Conservation (phyloP, 1,140 invertebrate species). For the Halesus radiatus region DNA sequence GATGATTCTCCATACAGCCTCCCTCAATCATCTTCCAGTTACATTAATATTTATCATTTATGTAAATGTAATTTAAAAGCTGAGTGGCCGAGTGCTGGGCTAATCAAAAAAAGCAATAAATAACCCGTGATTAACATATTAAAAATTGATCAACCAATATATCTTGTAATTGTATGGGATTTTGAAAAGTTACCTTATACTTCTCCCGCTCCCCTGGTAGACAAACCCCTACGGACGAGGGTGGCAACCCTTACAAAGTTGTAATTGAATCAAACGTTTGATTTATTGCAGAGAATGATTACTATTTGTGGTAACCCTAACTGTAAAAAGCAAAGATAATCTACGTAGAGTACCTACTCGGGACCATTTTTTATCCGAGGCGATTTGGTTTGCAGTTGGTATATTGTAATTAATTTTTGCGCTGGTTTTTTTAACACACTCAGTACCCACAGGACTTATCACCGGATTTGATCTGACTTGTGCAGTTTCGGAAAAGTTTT, state of each 20-base stretch:
- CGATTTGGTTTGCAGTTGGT: too few relatives aligned
- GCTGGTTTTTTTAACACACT: too few relatives aligned
- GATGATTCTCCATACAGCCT: too few relatives aligned
- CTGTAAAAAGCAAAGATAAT: neutral
- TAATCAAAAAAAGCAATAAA: neutral
- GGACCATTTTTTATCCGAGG: too few relatives aligned
- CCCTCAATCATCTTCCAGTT: too few relatives aligned
- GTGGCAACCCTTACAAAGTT: neutral
- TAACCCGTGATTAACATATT: conserved; percentile 1
- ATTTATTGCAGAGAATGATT: conserved; percentile 2
- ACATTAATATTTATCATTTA: too few relatives aligned
- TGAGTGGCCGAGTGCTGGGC: neutral
- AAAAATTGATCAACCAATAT: conserved; percentile 7
- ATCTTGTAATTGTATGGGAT: neutral
- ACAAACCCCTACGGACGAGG: conserved; percentile 13
- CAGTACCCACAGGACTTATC: too few relatives aligned
- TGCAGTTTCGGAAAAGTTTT: too few relatives aligned
- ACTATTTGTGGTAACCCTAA: conserved; percentile 16
- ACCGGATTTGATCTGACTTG: too few relatives aligned
- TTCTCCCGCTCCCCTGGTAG: neutral
- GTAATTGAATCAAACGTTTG: conserved; percentile 24
- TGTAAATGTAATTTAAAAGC: neutral
- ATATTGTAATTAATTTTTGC: too few relatives aligned
- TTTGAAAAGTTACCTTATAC: neutral
- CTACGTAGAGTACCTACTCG: too few relatives aligned